A percentile compares a stretch with the other conserved stretches of the same genome.
Evolutionary conservation across 2,113 vertebrate species (phyloP).

Genomic region (Mirounga angustirostris): DNA sequence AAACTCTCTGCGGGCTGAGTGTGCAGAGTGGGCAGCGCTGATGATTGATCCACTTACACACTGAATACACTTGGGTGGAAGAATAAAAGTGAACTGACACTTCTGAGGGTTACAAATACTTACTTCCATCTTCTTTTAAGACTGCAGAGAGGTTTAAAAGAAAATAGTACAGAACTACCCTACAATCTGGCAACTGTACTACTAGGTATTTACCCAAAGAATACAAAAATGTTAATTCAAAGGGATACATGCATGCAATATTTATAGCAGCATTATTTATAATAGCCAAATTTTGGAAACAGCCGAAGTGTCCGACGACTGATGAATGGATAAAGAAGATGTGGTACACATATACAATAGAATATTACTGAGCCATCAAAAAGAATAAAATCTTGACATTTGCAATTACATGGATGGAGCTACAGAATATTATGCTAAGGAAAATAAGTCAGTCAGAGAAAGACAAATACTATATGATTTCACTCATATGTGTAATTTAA

Average conservation of each 20-base stretch:
- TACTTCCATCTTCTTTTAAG: background rate
- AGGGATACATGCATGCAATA: background rate
- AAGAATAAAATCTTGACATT: background rate
- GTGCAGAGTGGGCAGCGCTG: background rate
- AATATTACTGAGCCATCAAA: background rate
- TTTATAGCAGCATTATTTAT: background rate
- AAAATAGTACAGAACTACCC: background rate
- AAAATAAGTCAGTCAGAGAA: background rate
- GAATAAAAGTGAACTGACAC: background rate
- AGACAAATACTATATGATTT: background rate
- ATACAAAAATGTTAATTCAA: background rate
- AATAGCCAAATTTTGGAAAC: background rate
- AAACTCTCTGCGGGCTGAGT: background rate
- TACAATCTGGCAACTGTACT: background rate
- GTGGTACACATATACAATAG: background rate
- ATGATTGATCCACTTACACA: background rate
- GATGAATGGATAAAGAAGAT: background rate
- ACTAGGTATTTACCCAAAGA: background rate
- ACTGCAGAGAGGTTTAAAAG: background rate
- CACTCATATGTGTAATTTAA: background rate
- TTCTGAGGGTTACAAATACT: background rate
- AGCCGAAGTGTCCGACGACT: background rate
- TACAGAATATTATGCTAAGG: background rate
- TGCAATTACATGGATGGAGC: background rate
- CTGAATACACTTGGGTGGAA: background rate